Conservation (phyloP, 2,797 vertebrate species). For the Percopsis omiscomaycus region DNA sequence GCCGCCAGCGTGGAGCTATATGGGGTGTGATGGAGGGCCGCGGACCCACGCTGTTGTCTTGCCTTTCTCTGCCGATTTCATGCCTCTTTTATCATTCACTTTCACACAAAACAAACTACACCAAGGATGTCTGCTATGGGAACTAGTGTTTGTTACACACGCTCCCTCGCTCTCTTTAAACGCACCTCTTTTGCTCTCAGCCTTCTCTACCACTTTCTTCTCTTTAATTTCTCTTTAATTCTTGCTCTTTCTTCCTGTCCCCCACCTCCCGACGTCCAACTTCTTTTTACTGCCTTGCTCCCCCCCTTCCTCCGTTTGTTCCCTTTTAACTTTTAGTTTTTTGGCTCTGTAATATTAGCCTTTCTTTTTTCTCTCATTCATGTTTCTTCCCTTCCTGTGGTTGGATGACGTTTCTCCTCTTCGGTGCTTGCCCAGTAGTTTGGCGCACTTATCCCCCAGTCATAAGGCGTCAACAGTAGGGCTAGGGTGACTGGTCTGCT, state of each 20-base stretch:
- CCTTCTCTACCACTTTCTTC: constrained; percentile 6
- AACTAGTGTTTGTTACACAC: constrained; percentile 71
- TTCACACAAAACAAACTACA: constrained; percentile 99
- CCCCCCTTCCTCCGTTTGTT: constrained; percentile 7
- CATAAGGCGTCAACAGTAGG: constrained; percentile 55
- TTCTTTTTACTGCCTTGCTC: constrained; percentile 27
- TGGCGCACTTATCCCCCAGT: constrained; percentile 66
- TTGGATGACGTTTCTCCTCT: constrained; percentile 62
- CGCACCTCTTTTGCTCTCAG: not conserved
- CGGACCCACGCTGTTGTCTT: constrained; percentile 95
- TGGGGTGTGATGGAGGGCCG: constrained; percentile 81
- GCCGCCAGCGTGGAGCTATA: constrained; percentile 75
- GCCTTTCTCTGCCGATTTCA: constrained; percentile 99
- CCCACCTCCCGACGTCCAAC: not conserved
- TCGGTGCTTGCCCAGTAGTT: constrained; percentile 41
- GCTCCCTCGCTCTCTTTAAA: constrained; percentile 15
- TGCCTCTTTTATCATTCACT: constrained; percentile 99
- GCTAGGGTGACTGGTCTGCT: not conserved
- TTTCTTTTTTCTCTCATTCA: constrained; percentile 52
- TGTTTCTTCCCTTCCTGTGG: constrained; percentile 64
- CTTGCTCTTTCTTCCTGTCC: constrained; percentile 16
- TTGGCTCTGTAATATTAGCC: constrained; percentile 33
- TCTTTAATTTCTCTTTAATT: constrained; percentile 25
- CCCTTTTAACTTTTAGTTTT: constrained; percentile 23
- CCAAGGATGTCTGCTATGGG: constrained; percentile 92